These are phyloP conservation scores for Pseudocheirus occidentalis DNA, from an alignment of 2,797 vertebrate species.

Conservation along the genomic window DNA sequence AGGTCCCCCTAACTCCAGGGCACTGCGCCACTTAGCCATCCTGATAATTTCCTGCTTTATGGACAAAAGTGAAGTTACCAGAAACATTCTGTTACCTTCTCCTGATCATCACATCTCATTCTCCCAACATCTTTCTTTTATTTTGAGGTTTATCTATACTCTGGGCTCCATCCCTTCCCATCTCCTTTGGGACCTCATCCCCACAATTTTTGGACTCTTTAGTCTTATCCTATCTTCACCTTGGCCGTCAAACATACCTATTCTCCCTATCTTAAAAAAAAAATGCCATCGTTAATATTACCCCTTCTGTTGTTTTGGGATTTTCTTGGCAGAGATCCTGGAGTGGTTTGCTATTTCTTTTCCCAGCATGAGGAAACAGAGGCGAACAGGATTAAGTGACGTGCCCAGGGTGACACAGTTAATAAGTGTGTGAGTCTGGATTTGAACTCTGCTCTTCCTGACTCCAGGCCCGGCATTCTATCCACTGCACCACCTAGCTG, in stretches of 20 bases:
- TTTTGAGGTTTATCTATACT: not conserved
- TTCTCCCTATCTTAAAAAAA: not conserved
- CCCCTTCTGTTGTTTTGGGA: not conserved
- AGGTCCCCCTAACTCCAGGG: too few species aligned
- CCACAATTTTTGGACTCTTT: not conserved
- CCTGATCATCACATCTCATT: not conserved
- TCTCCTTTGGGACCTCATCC: accelerated
- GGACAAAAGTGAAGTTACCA: not conserved
- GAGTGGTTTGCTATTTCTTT: not conserved
- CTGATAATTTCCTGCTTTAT: not conserved
- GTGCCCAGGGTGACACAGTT: not conserved
- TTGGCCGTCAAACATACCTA: too few species aligned
- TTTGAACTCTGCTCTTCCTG: not conserved
- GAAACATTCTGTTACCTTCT: not conserved
- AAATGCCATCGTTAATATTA: too few species aligned
- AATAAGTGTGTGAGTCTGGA: too few species aligned
- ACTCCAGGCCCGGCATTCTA: not conserved
- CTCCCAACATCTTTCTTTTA: not conserved
- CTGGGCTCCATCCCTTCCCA: accelerated
- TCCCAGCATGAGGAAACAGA: not conserved
- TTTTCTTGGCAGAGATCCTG: not conserved
- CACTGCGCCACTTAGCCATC: too few species aligned
- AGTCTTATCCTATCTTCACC: not conserved
- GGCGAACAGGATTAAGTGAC: accelerated
- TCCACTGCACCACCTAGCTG: too few species aligned